These are phyloP conservation scores for Sebastes diaconus DNA, from an alignment of 2,797 vertebrate genomes.

Conservation along the genomic window DNA sequence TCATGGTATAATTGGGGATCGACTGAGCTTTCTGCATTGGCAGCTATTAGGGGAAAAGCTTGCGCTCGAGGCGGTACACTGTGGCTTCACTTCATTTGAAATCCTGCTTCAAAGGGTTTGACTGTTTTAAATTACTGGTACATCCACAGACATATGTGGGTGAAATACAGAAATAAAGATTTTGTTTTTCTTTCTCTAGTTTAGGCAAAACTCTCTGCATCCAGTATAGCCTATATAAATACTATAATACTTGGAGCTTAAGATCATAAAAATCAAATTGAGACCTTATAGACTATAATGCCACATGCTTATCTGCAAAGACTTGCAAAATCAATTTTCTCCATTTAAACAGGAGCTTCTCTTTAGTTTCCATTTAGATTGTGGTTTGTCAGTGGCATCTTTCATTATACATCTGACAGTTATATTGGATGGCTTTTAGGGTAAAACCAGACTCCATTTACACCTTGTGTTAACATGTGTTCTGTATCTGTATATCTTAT, in stretches of 20 bases:
- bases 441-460: not conserved
- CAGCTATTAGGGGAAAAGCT: constrained; percentile 59
- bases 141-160: constrained; percentile 7
- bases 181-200: constrained; percentile 12
- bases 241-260: not conserved
- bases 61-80: constrained; percentile 34
- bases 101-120: constrained; percentile 42
- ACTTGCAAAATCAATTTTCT: not conserved
- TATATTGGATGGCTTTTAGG: not conserved
- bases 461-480: not conserved
- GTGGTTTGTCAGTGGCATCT: not conserved
- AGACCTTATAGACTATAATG: not conserved
- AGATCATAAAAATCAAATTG: not conserved
- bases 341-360: not conserved
- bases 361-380: not conserved
- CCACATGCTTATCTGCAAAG: not conserved
- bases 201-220: not conserved
- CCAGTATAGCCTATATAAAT: not conserved
- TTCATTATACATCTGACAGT: not conserved
- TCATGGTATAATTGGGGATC: constrained; percentile 67
- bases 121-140: constrained; percentile 51
- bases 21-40: constrained; percentile 50
- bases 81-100: constrained; percentile 47
- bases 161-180: not conserved
- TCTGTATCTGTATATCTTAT: not conserved